Evolutionary conservation across 2,113 vertebrate genomes (phyloP).

Genomic region (Rhea americana): DNA sequence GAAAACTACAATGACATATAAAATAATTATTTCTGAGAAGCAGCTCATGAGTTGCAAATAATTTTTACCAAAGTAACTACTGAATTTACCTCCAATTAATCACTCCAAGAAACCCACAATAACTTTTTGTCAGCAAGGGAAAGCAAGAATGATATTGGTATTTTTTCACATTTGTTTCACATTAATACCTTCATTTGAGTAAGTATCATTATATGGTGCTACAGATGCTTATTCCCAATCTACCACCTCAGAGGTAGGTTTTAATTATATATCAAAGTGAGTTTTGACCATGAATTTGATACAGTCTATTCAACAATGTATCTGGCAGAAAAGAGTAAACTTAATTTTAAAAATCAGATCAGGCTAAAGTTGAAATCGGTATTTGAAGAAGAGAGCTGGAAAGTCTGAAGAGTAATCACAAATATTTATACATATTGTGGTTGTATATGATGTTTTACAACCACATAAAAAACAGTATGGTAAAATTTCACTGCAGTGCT

Average conservation of each 20-base stretch:
- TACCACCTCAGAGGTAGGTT: background rate
- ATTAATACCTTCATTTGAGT: background rate
- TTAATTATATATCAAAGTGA: background rate
- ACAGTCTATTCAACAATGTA: background rate
- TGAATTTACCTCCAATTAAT: background rate
- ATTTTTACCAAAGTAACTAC: too few species aligned
- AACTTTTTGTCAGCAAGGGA: background rate
- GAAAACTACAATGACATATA: background rate
- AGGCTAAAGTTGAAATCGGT: background rate
- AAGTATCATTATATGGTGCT: background rate
- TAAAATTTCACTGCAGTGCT: background rate
- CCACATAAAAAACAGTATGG: background rate
- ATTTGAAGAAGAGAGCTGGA: background rate
- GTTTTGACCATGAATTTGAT: background rate
- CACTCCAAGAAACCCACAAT: background rate
- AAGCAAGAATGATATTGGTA: background rate
- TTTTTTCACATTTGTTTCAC: background rate
- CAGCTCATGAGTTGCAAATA: background rate
- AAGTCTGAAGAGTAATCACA: background rate
- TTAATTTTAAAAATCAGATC: background rate
- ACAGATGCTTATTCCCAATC: background rate
- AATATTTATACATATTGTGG: background rate
- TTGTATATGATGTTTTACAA: background rate
- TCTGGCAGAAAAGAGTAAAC: background rate
- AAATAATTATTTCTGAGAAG: background rate